phyloP scores from a whole-genome alignment of 1,140 invertebrate genomes.

The Chironomus striatipennis region DNA sequence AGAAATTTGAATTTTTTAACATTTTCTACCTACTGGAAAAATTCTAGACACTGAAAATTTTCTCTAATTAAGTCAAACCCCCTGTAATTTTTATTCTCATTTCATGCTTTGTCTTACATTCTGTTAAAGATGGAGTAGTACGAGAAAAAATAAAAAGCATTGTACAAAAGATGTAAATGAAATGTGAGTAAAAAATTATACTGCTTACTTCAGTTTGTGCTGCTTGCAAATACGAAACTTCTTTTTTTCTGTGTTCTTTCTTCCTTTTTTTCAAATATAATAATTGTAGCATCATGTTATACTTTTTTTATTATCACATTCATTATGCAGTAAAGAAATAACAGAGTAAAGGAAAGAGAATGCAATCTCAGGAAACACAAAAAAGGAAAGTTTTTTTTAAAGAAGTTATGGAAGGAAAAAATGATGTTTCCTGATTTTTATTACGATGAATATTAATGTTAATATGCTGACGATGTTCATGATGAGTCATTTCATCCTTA shows the following conservation, averaged over 20 bases:
- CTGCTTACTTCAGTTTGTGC: neutral
- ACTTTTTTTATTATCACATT: constrained; percentile 1
- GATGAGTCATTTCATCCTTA: no score
- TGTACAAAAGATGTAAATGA: no score
- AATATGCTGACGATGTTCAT: no score
- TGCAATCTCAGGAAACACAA: no score
- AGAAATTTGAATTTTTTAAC: no score
- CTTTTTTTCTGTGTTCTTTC: no score
- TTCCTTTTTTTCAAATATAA: neutral
- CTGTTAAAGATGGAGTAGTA: neutral
- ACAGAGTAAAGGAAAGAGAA: no score
- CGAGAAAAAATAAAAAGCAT: neutral
- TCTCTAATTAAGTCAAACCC: neutral
- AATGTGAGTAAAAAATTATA: neutral
- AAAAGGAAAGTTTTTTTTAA: no score
- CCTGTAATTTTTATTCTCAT: neutral
- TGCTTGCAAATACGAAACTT: neutral
- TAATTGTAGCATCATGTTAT: neutral
- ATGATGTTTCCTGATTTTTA: no score
- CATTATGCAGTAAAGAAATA: neutral
- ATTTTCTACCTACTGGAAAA: no score
- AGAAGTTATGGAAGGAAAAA: no score
- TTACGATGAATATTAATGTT: no score
- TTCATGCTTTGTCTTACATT: neutral
- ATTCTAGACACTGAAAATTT: neutral